These are phyloP conservation scores for Temnopleurus reevesii DNA, from an alignment of 53 echinoderm and acorn worm genomes.

Conservation along the genomic window DNA sequence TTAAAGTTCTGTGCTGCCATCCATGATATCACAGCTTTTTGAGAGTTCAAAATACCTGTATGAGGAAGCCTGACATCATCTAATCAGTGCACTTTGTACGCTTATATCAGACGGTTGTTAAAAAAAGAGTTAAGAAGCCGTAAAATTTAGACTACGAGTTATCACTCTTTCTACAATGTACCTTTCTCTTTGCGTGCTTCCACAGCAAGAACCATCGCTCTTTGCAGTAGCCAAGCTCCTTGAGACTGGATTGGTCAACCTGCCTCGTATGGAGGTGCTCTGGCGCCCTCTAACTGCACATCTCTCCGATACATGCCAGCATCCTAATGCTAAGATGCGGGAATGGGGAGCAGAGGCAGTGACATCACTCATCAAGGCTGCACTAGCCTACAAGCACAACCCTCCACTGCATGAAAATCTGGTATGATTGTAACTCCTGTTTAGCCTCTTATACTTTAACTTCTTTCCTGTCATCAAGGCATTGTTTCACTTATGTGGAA, in stretches of 20 bases:
- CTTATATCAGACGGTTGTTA: constrained; percentile 88
- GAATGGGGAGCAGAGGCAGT: constrained; percentile 96
- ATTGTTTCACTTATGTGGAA: too few relatives aligned
- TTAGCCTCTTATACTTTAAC: too few relatives aligned
- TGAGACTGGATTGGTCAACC: constrained; percentile 93
- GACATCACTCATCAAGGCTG: constrained; percentile 79
- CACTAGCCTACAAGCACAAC: constrained; percentile 80
- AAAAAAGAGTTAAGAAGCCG: too few relatives aligned
- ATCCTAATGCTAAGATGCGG: constrained; percentile 78
- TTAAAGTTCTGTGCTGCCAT: too few relatives aligned
- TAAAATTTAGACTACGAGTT: neutral
- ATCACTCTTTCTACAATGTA: neutral
- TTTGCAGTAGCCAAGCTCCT: constrained; percentile 96
- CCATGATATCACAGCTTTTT: constrained; percentile 91
- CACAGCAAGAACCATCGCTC: constrained; percentile 84
- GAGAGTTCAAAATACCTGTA: constrained; percentile 77
- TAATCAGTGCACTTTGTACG: constrained; percentile 92
- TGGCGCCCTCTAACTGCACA: constrained; percentile 96
- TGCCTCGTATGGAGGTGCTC: constrained; percentile 90
- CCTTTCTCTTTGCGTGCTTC: neutral
- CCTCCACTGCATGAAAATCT: constrained; percentile 91
- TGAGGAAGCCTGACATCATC: constrained; percentile 90
- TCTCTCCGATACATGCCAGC: constrained; percentile 86
- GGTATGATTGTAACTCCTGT: constrained; percentile 63
- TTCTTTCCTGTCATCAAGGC: too few relatives aligned